Conservation (phyloP, 2,888 invertebrate species). For the Euproctis similis region DNA sequence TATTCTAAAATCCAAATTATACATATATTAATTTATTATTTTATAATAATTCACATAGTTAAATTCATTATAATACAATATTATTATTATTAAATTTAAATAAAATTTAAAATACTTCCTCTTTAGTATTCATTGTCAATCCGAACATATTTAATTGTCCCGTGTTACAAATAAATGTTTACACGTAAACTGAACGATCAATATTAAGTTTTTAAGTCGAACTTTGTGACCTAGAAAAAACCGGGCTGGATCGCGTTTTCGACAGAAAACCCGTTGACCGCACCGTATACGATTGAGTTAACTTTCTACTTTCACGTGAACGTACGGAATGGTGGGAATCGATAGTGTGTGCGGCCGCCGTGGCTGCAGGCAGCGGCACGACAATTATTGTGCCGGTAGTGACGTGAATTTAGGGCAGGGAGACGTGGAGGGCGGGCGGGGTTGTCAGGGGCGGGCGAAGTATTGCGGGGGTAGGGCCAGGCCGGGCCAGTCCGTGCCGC, state of each 20-base stretch:
- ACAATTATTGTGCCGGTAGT: slow-evolving; percentile 61
- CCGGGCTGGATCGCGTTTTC: slow-evolving; percentile 49
- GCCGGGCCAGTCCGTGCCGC: slow-evolving; percentile 40
- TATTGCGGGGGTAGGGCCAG: not conserved
- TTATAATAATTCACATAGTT: no score
- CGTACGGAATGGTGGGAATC: slow-evolving; percentile 48
- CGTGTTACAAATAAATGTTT: no score
- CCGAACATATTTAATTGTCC: no score
- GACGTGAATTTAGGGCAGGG: slow-evolving; percentile 69
- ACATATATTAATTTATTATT: no score
- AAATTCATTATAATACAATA: no score
- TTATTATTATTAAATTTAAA: no score
- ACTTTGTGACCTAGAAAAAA: slow-evolving; percentile 61
- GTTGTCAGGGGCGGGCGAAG: not conserved
- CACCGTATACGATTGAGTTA: slow-evolving; percentile 66
- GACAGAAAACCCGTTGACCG: slow-evolving; percentile 52
- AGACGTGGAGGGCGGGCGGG: slow-evolving; percentile 45
- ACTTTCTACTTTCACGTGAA: slow-evolving; percentile 67
- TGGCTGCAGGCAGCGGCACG: slow-evolving; percentile 63
- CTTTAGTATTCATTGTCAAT: no score
- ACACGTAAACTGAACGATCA: slow-evolving; percentile 42
- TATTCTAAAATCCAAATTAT: no score
- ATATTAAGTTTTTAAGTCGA: slow-evolving; percentile 48
- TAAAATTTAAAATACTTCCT: no score
- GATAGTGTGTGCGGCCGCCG: slow-evolving; percentile 59